Percentiles rank a stretch among this genome's conserved stretches.
phyloP scores from a whole-genome alignment of 2,888 invertebrate species.

The Agrotis exclamationis region DNA sequence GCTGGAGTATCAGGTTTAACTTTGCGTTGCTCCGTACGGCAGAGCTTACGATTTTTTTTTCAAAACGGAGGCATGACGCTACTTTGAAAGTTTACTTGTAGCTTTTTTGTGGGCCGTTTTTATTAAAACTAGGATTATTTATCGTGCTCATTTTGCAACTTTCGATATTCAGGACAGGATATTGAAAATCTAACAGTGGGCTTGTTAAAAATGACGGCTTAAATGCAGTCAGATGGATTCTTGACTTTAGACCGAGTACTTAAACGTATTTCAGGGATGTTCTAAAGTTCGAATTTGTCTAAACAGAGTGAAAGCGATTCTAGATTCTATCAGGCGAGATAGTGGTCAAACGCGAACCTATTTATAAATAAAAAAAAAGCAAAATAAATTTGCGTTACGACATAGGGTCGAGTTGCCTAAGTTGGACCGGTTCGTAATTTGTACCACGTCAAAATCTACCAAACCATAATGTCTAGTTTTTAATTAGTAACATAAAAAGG shows the following conservation, averaged over 20 bases:
- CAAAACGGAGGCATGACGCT: neutral
- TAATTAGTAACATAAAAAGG: no score
- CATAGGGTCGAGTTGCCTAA: no score
- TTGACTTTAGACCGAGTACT: neutral
- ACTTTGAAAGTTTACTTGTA: neutral
- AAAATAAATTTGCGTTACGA: no score
- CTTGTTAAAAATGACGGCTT: no score
- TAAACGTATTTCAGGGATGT: neutral
- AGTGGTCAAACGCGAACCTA: no score
- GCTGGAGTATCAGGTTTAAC: neutral
- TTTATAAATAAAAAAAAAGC: no score
- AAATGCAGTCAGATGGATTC: neutral
- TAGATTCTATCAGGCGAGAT: no score
- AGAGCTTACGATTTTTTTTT: neutral
- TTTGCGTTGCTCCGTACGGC: neutral
- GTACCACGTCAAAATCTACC: no score
- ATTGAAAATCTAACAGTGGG: neutral
- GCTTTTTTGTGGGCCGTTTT: neutral
- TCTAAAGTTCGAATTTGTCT: neutral
- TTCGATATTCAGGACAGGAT: neutral
- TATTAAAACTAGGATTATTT: neutral
- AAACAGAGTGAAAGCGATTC: no score
- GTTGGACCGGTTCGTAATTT: no score
- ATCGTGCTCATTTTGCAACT: neutral
- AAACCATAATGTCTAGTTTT: no score